Evolutionary conservation across 2,797 vertebrate species (phyloP).

Genomic region (Apodemus agrarius): DNA sequence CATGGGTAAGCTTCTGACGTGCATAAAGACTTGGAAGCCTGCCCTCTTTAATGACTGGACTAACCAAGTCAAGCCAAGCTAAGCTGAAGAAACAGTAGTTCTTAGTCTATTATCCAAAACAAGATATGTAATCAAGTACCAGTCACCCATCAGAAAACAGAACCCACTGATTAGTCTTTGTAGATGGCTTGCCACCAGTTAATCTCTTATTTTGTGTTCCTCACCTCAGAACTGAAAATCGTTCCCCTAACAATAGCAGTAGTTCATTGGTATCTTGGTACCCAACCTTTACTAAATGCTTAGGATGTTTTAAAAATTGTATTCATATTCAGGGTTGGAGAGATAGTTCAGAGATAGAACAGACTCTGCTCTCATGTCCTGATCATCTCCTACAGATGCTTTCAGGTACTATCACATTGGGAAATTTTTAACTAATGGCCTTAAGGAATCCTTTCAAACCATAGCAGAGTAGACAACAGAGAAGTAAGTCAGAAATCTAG

Average conservation of each 20-base stretch:
- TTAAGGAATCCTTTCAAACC: background rate
- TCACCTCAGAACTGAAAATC: background rate
- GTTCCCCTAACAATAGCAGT: background rate
- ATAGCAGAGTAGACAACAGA: background rate
- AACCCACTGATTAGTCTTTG: background rate
- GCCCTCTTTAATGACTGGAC: background rate
- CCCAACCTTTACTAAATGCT: background rate
- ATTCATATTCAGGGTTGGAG: background rate
- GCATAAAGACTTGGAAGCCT: conserved; percentile 12
- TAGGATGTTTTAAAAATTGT: background rate
- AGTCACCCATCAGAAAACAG: background rate
- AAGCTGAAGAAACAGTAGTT: background rate
- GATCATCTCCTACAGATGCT: background rate
- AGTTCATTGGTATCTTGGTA: too few species aligned
- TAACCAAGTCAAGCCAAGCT: conserved; percentile 7
- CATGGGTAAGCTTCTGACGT: background rate
- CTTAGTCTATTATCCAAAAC: background rate
- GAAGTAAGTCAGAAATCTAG: background rate
- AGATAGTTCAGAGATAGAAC: background rate
- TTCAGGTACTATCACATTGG: background rate
- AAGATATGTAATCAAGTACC: background rate
- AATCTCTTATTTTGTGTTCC: background rate
- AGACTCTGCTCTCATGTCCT: background rate
- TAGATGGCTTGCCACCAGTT: background rate
- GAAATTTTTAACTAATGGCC: background rate